Conservation (phyloP, 2,888 invertebrate genomes). For the Embidobia sp. region DNA sequence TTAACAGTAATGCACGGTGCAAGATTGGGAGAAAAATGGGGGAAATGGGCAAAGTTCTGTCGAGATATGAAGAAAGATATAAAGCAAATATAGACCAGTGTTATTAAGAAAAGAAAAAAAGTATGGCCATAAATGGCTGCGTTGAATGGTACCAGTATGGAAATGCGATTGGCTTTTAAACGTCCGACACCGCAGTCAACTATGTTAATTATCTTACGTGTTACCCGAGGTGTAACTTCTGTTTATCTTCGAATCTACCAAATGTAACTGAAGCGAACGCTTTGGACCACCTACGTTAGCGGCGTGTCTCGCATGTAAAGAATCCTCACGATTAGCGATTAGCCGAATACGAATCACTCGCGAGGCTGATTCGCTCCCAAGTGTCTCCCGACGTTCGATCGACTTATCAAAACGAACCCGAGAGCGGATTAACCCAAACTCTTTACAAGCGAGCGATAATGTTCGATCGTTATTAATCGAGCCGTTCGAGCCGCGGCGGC, state of each 20-base stretch:
- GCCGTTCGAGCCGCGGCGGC: too few species aligned
- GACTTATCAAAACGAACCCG: conserved; percentile 48
- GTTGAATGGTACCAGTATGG: conserved; percentile 78
- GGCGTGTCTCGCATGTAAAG: conserved; percentile 62
- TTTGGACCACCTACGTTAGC: conserved; percentile 75
- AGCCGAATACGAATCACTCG: conserved; percentile 46
- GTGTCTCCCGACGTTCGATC: conserved; percentile 26
- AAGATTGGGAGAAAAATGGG: conserved; percentile 9
- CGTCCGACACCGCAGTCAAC: conserved; percentile 73
- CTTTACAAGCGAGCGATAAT: too few species aligned
- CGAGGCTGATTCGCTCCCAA: conserved; percentile 27
- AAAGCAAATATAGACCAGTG: conserved; percentile 76
- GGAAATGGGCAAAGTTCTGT: conserved; percentile 68
- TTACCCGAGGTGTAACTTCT: conserved; percentile 79
- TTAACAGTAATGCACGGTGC: conserved; percentile 27
- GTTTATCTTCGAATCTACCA: conserved; percentile 79
- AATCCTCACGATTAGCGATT: conserved; percentile 59
- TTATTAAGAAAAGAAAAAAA: conserved; percentile 56
- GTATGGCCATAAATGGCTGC: conserved; percentile 67
- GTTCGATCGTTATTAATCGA: too few species aligned
- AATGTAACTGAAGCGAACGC: conserved; percentile 75
- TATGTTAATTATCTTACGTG: conserved; percentile 78
- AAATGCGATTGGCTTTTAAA: conserved; percentile 78
- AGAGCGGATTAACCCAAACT: too few species aligned
- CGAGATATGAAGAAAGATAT: conserved; percentile 72